A percentile compares a stretch with the other conserved stretches of the same genome.
These are phyloP conservation scores for Leptopterna dolabrata DNA, from an alignment of 2,888 invertebrate genomes.

Conservation along the genomic window DNA sequence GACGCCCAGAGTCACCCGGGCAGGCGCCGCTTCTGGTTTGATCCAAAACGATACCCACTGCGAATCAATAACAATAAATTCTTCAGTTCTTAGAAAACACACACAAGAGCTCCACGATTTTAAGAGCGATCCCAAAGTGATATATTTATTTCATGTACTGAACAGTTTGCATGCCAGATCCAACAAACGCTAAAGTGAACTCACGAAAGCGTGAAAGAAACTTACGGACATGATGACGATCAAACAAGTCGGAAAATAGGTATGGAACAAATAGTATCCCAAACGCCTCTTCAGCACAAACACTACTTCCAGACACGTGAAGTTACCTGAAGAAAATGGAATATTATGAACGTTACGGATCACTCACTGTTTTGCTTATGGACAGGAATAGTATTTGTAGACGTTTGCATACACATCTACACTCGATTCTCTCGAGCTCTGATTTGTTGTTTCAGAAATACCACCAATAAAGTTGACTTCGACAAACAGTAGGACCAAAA, in stretches of 20 bases:
- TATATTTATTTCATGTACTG: too few species aligned
- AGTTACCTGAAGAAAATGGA: constrained; percentile 76
- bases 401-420: too few species aligned
- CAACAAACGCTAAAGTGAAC: background rate
- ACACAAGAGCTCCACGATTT: too few species aligned
- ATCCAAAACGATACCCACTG: constrained; percentile 97
- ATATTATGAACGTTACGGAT: too few species aligned
- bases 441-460: too few species aligned
- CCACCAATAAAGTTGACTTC: too few species aligned
- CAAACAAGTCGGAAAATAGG: constrained; percentile 92
- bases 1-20: constrained; percentile 91
- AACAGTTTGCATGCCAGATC: too few species aligned
- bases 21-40: constrained; percentile 93
- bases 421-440: too few species aligned
- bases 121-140: too few species aligned
- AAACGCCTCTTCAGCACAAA: constrained; percentile 89
- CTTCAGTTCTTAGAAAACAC: background rate
- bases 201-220: constrained; percentile 61
- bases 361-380: too few species aligned
- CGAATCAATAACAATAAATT: constrained; percentile 60
- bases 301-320: constrained; percentile 90
- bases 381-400: too few species aligned
- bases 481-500: too few species aligned
- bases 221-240: constrained; percentile 94
- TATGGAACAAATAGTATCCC: constrained; percentile 93